Conservation (phyloP, 2,113 vertebrate species). For the Solea senegalensis region DNA sequence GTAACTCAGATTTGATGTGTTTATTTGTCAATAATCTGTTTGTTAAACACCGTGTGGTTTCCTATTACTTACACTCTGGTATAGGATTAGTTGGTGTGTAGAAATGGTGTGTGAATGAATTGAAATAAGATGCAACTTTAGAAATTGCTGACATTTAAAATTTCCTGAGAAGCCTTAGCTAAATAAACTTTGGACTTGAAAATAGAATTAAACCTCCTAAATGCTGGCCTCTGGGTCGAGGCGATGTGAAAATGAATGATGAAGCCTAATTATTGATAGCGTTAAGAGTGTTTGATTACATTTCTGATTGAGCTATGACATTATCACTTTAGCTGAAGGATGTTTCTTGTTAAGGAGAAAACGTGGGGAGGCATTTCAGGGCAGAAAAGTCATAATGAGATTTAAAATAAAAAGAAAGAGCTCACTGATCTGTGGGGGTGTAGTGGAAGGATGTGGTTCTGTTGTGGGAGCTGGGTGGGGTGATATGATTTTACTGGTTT, state of each 20-base stretch:
- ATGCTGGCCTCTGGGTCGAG: slow-evolving; percentile 11
- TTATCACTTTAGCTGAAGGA: slow-evolving; percentile 26
- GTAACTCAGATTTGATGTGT: slow-evolving; percentile 72
- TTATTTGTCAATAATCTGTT: background rate
- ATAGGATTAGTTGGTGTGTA: background rate
- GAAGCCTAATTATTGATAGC: slow-evolving; percentile 13
- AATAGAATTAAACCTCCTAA: background rate
- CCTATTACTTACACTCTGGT: background rate
- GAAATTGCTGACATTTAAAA: background rate
- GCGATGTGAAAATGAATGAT: slow-evolving; percentile 40
- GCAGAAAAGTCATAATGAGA: slow-evolving; percentile 12
- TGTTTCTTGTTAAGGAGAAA: slow-evolving; percentile 12
- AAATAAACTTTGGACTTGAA: background rate
- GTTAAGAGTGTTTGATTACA: slow-evolving; percentile 31
- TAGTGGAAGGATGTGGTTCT: slow-evolving; percentile 29
- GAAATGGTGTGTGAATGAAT: background rate
- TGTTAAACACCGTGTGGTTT: background rate
- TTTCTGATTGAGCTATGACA: slow-evolving; percentile 46
- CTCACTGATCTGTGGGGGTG: slow-evolving; percentile 17
- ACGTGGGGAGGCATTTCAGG: slow-evolving; percentile 13
- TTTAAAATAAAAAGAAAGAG: background rate
- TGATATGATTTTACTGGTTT: slow-evolving; percentile 39
- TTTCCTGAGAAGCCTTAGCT: background rate
- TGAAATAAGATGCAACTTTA: too few relatives aligned
- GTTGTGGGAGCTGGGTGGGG: slow-evolving; percentile 21